Evolutionary conservation across 2,113 vertebrate species (phyloP).

Genomic region (Polypterus bichir): DNA sequence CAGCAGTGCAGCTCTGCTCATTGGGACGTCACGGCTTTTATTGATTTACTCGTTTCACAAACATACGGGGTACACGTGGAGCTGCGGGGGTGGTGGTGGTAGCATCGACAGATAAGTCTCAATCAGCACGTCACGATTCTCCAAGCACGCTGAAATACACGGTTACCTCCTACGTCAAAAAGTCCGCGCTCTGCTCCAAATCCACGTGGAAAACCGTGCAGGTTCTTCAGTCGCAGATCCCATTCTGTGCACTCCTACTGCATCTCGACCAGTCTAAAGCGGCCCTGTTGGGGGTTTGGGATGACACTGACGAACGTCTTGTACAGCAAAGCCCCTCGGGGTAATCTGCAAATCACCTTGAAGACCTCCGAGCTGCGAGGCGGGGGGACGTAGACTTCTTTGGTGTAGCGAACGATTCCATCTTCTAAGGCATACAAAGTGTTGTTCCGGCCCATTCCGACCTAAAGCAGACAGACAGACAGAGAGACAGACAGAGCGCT

Average conservation of each 20-base stretch:
- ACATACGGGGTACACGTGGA: too few species aligned
- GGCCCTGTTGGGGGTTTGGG: conserved; percentile 63
- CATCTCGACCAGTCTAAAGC: conserved; percentile 74
- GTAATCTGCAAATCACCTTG: conserved; percentile 60
- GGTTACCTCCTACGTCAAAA: too few species aligned
- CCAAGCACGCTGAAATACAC: too few species aligned
- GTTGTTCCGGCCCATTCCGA: conserved; percentile 78
- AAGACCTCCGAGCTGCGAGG: conserved; percentile 51
- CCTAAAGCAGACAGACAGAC: conserved; percentile 41
- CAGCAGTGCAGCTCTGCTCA: too few species aligned
- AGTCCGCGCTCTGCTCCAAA: too few species aligned
- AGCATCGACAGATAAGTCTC: too few species aligned
- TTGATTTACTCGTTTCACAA: too few species aligned
- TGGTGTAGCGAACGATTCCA: conserved; percentile 72
- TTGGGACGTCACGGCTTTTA: too few species aligned
- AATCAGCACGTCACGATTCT: too few species aligned
- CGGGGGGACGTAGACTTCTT: conserved; percentile 72
- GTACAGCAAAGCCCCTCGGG: conserved; percentile 72
- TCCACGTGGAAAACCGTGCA: too few species aligned
- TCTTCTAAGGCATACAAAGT: conserved; percentile 81
- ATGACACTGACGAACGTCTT: conserved; percentile 84
- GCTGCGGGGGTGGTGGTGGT: too few species aligned
- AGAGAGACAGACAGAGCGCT: not conserved
- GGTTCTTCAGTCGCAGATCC: too few species aligned
- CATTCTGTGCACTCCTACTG: conserved; percentile 50